Conservation (phyloP, 2,888 invertebrate genomes). For the Therioaphis trifolii region DNA sequence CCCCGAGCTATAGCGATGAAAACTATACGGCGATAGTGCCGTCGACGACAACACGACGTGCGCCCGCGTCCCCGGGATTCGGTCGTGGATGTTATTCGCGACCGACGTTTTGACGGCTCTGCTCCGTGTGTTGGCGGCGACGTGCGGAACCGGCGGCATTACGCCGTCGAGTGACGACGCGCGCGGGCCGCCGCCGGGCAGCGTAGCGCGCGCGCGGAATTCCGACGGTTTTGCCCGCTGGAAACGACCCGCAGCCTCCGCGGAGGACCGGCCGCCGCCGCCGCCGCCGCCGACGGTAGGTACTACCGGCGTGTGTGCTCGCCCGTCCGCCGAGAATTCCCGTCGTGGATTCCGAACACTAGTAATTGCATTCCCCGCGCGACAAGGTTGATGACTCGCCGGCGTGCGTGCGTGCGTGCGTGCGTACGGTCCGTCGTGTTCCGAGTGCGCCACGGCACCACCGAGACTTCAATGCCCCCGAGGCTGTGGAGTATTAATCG, state of each 20-base stretch:
- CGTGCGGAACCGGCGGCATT: no score
- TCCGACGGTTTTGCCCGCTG: background rate
- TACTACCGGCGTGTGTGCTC: no score
- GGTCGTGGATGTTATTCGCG: no score
- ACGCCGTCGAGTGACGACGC: background rate
- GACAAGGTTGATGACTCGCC: slow-evolving; percentile 59
- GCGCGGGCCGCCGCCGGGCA: background rate
- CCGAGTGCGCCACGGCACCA: background rate
- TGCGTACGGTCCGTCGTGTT: background rate
- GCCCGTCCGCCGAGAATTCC: slow-evolving; percentile 47
- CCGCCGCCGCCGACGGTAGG: background rate
- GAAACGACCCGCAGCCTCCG: background rate
- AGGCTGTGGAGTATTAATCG: slow-evolving; percentile 26
- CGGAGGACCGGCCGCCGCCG: background rate
- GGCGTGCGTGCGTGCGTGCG: background rate
- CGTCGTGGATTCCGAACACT: slow-evolving; percentile 45
- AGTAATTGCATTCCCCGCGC: slow-evolving; percentile 45
- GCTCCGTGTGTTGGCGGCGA: background rate
- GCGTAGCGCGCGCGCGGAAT: background rate
- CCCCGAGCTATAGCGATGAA: no score
- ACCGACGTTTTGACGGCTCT: no score
- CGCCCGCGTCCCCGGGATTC: no score
- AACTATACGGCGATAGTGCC: no score
- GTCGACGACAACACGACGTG: no score
- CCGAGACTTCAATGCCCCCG: slow-evolving; percentile 50